Conservation (phyloP, 2,888 invertebrate genomes). For the Nymphalis polychloros region DNA sequence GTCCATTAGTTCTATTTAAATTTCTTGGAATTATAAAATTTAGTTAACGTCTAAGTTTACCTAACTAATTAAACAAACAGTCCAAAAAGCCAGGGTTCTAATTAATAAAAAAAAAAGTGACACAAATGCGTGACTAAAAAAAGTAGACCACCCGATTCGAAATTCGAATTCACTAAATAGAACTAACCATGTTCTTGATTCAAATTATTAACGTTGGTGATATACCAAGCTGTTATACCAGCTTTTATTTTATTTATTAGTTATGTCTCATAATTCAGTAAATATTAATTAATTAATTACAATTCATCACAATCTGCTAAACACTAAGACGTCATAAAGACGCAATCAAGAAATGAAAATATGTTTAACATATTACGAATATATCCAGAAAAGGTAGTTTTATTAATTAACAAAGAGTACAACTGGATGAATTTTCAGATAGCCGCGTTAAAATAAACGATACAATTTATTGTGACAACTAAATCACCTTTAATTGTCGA, state of each 20-base stretch:
- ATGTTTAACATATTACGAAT: too few species aligned
- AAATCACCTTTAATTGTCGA: too few species aligned
- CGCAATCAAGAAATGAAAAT: too few species aligned
- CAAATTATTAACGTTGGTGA: constrained; percentile 20
- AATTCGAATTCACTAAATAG: constrained; percentile 57
- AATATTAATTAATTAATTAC: not conserved
- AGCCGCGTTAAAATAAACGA: too few species aligned
- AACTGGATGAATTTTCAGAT: too few species aligned
- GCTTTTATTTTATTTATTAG: not conserved
- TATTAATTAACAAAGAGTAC: too few species aligned
- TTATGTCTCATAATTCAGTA: not conserved
- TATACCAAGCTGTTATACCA: constrained; percentile 3
- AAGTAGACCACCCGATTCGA: constrained; percentile 37
- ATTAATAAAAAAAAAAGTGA: constrained; percentile 36
- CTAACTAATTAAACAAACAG: constrained; percentile 14
- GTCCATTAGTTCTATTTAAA: not conserved
- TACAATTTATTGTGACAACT: too few species aligned
- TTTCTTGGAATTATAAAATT: not conserved
- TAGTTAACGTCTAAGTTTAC: not conserved
- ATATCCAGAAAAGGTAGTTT: too few species aligned
- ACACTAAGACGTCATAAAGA: too few species aligned
- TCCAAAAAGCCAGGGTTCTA: constrained; percentile 17
- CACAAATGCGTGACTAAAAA: constrained; percentile 42
- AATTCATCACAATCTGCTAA: too few species aligned
- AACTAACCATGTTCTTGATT: constrained; percentile 48